Evolutionary conservation across 2,888 invertebrate genomes (phyloP).

Genomic region (Anthoptus insignis): DNA sequence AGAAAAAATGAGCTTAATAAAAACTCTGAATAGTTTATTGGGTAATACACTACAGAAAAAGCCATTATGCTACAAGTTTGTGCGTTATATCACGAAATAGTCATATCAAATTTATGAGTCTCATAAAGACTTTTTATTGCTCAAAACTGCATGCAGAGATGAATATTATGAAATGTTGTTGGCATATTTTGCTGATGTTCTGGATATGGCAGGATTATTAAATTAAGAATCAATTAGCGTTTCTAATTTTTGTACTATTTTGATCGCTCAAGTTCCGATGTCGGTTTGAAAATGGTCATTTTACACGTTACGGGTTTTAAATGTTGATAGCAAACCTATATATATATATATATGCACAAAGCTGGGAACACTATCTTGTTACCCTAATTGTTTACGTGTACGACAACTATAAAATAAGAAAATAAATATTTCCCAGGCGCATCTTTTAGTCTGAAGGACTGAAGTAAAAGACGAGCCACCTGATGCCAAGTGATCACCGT

Average conservation of each 20-base stretch:
- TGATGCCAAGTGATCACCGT: too few relatives aligned
- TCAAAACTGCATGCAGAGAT: constrained; percentile 24
- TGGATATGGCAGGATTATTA: constrained; percentile 13
- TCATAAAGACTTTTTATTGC: constrained; percentile 29
- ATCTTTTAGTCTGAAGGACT: too few relatives aligned
- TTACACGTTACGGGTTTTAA: too few relatives aligned
- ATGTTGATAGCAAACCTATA: too few relatives aligned
- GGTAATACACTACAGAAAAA: constrained; percentile 24
- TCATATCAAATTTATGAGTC: constrained; percentile 29
- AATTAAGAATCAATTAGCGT: neutral
- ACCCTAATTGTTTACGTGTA: too few relatives aligned
- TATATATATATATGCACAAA: too few relatives aligned
- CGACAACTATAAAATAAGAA: too few relatives aligned
- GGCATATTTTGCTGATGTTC: constrained; percentile 19
- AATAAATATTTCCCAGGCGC: too few relatives aligned
- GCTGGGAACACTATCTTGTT: too few relatives aligned
- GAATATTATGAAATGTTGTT: constrained; percentile 24
- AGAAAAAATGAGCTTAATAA: constrained; percentile 18
- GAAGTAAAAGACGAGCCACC: too few relatives aligned
- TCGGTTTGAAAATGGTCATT: too few relatives aligned
- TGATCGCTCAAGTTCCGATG: neutral
- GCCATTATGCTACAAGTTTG: constrained; percentile 23
- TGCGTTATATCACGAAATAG: constrained; percentile 22
- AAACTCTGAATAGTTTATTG: constrained; percentile 33
- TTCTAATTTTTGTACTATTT: neutral